Evolutionary conservation across 2,888 invertebrate species (phyloP).

Genomic region (Meandrusa payeni): DNA sequence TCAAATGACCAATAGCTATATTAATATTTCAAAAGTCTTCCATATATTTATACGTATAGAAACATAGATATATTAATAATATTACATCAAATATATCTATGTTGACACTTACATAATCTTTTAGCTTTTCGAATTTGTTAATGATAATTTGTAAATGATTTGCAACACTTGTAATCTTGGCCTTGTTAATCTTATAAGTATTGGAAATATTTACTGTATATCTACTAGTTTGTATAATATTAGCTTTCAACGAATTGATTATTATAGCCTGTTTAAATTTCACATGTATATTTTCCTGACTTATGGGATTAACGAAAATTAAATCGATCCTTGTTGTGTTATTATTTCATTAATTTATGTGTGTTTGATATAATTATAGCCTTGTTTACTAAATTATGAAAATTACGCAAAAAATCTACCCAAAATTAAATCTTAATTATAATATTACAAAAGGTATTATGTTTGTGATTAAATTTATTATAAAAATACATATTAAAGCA

Average conservation of each 20-base stretch:
- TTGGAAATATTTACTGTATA: slow-evolving; percentile 42
- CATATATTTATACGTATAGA: slow-evolving; percentile 46
- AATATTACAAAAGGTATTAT: too few relatives aligned
- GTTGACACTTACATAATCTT: slow-evolving; percentile 28
- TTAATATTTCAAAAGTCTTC: slow-evolving; percentile 61
- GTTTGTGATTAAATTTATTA: too few relatives aligned
- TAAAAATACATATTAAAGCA: too few relatives aligned
- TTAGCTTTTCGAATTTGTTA: slow-evolving; percentile 16
- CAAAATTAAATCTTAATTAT: too few relatives aligned
- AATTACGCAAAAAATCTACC: too few relatives aligned
- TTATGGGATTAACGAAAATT: slow-evolving; percentile 46
- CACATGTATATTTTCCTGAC: slow-evolving; percentile 25
- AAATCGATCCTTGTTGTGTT: slow-evolving; percentile 5
- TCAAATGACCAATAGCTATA: slow-evolving; percentile 73
- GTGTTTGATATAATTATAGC: slow-evolving; percentile 3
- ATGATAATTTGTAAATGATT: slow-evolving; percentile 24
- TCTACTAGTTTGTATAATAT: slow-evolving; percentile 44
- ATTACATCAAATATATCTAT: slow-evolving; percentile 33
- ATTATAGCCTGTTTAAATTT: slow-evolving; percentile 30
- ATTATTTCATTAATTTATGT: slow-evolving; percentile 6
- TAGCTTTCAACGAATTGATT: slow-evolving; percentile 41
- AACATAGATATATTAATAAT: slow-evolving; percentile 33
- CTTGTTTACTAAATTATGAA: too few relatives aligned
- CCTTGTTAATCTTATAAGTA: slow-evolving; percentile 54
- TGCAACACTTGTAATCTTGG: slow-evolving; percentile 32